These are phyloP conservation scores for Drosophila carrolli DNA, from an alignment of 1,140 invertebrate genomes.

Conservation along the genomic window DNA sequence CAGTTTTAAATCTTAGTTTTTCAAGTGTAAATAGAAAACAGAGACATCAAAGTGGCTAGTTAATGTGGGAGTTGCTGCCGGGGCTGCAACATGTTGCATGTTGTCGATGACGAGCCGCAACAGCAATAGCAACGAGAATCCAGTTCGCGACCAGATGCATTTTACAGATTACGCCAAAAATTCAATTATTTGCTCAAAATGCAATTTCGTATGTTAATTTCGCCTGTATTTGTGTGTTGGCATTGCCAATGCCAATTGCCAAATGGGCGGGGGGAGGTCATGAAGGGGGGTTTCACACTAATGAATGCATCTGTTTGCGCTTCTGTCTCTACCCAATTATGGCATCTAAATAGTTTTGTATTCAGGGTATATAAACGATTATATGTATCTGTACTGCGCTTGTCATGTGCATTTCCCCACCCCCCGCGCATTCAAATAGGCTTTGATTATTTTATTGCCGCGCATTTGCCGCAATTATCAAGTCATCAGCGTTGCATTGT, in stretches of 20 bases:
- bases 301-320: constrained; percentile 53
- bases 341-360: constrained; percentile 75
- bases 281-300: constrained; percentile 14
- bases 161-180: constrained; percentile 71
- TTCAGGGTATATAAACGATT: constrained; percentile 16
- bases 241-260: constrained; percentile 25
- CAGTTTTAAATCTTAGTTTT: background rate
- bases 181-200: constrained; percentile 82
- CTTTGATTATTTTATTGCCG: constrained; percentile 83
- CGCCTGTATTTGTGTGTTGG: constrained; percentile 15
- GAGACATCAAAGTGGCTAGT: constrained; percentile 47
- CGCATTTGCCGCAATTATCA: constrained; percentile 82
- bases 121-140: constrained; percentile 16
- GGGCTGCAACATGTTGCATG: constrained; percentile 56
- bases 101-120: constrained; percentile 23
- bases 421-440: constrained; percentile 65
- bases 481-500: constrained; percentile 81
- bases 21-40: constrained; percentile 18
- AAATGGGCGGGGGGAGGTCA: constrained; percentile 9
- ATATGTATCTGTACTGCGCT: constrained; percentile 15
- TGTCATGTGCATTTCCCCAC: constrained; percentile 31
- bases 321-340: constrained; percentile 70
- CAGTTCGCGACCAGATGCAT: constrained; percentile 54
- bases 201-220: constrained; percentile 80
- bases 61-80: constrained; percentile 42